Base-by-base conservation (phyloP, 2,797 vertebrate species). In the Anas acuta region DNA sequence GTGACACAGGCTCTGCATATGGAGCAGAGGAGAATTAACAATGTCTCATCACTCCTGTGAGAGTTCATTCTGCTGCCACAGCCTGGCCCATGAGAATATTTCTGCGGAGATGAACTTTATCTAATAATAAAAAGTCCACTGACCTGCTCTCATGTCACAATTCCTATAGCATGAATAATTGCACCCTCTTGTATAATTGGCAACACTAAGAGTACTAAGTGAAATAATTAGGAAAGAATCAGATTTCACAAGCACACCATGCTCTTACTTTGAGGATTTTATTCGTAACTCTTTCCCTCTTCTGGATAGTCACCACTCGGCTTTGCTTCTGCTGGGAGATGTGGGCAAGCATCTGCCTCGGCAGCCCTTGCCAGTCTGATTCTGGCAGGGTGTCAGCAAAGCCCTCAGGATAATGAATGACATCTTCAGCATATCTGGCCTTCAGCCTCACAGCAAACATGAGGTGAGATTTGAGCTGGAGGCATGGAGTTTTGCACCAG, bases 161-260 rank as follows among this genome's bases (percentile, higher is more conserved):
- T 92, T 94, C 87, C 76, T 94, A 83, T 78, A 76, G 93, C 76
- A 91, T 91, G 92, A 95, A 92, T 91, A 93, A 96, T 92, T 64
- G 73, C 70, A 88, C 79, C 87, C 74, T 91, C 79, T 85, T 88
- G 79, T 96, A 95, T 93, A 96, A 96, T 90, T 96, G 93, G 92
- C 95, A 94, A 76, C 79, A 76, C 88, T 91, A 91, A 70, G 76
- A 92, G 82, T 81, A 82, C 79, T 95, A 97, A 97, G 95, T 88
- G 91, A 98, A 95, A 95, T 96, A 94, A 96, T 97, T 94, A 96
- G 66, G 94, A 91, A 76, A 91, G 91, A 79, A 89, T 93, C 77
- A 28, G 86, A 87, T 79, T 95, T 93, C 93, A 66, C 0, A 4
- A 89, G 58, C 26, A 23, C n/a, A 51, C 88, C 25, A 10, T 4